Evolutionary conservation across 37 sponge, comb jelly and placozoan genomes (phyloP).

Genomic region (Chondrilla cf. caribensis): DNA sequence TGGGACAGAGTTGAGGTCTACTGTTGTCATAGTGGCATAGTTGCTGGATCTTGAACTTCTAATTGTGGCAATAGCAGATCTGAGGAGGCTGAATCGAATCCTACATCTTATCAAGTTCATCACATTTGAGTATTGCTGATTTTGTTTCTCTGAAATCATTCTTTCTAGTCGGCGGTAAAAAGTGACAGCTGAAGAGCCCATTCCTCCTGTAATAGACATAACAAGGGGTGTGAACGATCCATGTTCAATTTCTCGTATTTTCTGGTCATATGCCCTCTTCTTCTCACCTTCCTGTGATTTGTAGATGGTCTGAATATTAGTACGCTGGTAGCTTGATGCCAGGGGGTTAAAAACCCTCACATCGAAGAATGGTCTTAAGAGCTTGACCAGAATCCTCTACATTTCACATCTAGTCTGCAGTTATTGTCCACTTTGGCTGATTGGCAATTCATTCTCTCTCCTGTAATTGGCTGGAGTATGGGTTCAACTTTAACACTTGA

Average conservation of each 20-base stretch:
- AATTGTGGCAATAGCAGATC: neutral
- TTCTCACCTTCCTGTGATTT: slow-evolving; percentile 10
- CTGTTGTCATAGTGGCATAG: neutral
- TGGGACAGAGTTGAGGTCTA: neutral
- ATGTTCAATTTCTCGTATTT: neutral
- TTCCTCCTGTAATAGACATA: slow-evolving; percentile 13
- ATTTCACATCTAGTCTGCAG: slow-evolving; percentile 21
- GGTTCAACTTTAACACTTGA: slow-evolving; percentile 12
- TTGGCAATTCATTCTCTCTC: neutral
- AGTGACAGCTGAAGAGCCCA: too few relatives aligned
- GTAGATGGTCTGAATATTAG: neutral
- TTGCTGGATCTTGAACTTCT: neutral
- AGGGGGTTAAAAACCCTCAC: slow-evolving; percentile 26
- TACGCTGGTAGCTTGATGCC: neutral
- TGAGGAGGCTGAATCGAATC: neutral
- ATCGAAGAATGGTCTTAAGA: neutral
- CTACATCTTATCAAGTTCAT: neutral
- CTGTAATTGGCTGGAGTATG: slow-evolving; percentile 1
- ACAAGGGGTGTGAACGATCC: slow-evolving; percentile 24
- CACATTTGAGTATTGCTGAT: neutral
- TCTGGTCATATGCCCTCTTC: neutral
- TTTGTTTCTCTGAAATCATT: neutral
- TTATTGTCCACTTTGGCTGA: slow-evolving; percentile 21
- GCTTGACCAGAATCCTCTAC: slow-evolving; percentile 22
- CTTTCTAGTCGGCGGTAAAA: neutral